Percentiles rank a stretch among this genome's conserved stretches.
Conservation (phyloP, 2,888 invertebrate genomes). For the Cosmia trapezina region DNA sequence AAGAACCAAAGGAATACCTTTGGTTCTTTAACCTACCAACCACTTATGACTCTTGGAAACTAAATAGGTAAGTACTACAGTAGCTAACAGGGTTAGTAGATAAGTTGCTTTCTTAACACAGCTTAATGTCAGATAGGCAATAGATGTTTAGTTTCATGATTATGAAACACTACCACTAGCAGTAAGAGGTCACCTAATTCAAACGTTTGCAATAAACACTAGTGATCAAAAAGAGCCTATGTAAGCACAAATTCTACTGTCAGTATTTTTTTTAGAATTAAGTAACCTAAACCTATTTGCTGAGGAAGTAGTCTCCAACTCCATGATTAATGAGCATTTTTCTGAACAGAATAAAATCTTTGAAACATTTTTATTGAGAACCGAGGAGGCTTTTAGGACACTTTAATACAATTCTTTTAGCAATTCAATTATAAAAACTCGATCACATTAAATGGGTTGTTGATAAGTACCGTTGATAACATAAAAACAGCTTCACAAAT, state of each 20-base stretch:
- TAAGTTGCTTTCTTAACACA: neutral
- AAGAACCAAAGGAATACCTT: too few relatives aligned
- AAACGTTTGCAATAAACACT: neutral
- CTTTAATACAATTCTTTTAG: too few relatives aligned
- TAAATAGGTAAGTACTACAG: neutral
- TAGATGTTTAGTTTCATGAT: constrained; percentile 2
- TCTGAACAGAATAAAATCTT: neutral
- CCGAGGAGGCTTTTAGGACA: neutral
- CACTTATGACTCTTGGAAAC: too few relatives aligned
- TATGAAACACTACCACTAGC: neutral
- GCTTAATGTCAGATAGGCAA: too few relatives aligned
- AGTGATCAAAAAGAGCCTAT: neutral
- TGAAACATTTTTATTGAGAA: constrained; percentile 7
- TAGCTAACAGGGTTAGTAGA: neutral
- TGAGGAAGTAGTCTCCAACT: neutral
- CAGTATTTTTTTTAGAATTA: too few relatives aligned
- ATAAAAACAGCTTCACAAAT: constrained; percentile 49
- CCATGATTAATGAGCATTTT: neutral
- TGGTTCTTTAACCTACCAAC: neutral
- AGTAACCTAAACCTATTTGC: neutral
- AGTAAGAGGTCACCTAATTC: neutral
- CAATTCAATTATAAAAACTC: constrained; percentile 50
- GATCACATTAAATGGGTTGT: constrained; percentile 50
- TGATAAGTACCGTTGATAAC: constrained; percentile 43
- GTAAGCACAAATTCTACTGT: neutral